Evolutionary conservation across 2,888 invertebrate genomes (phyloP), one percentile per base, ranked within the genome.

Genomic region (Plebejus anna): DNA sequence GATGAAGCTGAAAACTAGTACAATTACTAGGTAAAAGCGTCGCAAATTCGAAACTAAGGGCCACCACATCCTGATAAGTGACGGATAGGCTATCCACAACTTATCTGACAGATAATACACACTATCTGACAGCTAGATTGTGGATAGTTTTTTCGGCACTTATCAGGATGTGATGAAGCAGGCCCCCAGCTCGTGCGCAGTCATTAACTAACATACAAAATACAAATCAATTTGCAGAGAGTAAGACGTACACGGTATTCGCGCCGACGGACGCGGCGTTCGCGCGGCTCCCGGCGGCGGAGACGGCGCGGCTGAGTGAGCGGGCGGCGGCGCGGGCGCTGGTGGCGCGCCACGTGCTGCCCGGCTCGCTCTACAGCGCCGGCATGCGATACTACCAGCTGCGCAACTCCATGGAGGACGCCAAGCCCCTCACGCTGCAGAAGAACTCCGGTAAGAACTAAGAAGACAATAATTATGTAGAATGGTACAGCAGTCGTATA

Each of bases 311-410:
- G 79, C 94, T 95, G 72, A 90, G 95, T n/a, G 95, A 95, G 61
- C 94, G 95, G 85, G 95, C 95, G 13, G 94, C 95, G 0, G 96
- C 97, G 7, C 95, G 96, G 79, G 96, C 96, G 76, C 94, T 98
- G 73, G 96, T 97, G 71, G 95, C 97, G 84, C 94, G 96, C 76
- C 97, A 98, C 87, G 94, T 97, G 77, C 94, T 96, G 78, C 95
- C 97, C 4, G 97, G 97, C 72, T 97, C 97, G 0, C 91, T 97
- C 3, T 98, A 97, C 93, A 97, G 97, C 75, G 97, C 97, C 4
- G 97, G 97, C 76, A 97, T 98, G 97, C 94, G 97, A 82, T 97
- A 97, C 91, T 98, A 97, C 89, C 97, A 97, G 90, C 96, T 97
- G 66, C 95, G 96, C 86, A 97, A 97, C 85, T 96, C 96, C 76